Evolutionary conservation across 1,140 invertebrate genomes (phyloP).

Genomic region (Drosophila setifemur): DNA sequence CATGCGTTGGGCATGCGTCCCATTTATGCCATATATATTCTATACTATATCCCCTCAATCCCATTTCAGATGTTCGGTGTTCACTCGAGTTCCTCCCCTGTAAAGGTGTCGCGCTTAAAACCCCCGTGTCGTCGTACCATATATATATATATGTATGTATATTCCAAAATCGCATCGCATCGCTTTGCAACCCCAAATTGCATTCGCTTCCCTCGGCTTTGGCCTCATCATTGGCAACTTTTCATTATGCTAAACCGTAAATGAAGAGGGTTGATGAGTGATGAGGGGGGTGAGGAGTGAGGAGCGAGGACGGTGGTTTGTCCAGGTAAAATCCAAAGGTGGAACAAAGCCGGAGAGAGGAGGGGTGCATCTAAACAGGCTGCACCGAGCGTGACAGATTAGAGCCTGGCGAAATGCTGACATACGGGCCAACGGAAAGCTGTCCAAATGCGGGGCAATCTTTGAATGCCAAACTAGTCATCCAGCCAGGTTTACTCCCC

Average conservation of each 20-base stretch:
- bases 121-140: conserved; percentile 32
- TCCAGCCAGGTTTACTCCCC: conserved; percentile 12
- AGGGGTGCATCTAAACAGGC: conserved; percentile 5
- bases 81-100: conserved; percentile 3
- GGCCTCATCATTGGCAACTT: conserved; percentile 65
- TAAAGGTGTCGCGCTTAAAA: conserved; percentile 62
- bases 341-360: conserved; percentile 22
- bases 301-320: conserved; percentile 44
- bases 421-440: conserved; percentile 58
- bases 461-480: conserved; percentile 56
- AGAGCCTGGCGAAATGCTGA: conserved; percentile 67
- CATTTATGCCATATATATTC: conserved; percentile 9
- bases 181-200: conserved; percentile 76
- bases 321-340: conserved; percentile 28
- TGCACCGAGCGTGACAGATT: conserved; percentile 70
- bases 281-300: neutral
- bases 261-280: conserved; percentile 72
- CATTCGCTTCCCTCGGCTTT: conserved; percentile 47
- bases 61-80: conserved; percentile 20
- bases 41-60: conserved; percentile 1
- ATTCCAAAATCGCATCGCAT: too few species aligned
- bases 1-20: conserved; percentile 37
- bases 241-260: conserved; percentile 80
- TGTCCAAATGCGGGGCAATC: conserved; percentile 57
- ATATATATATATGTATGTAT: too few species aligned